Conservation (phyloP, 2,113 vertebrate genomes). For the Entelurus aequoreus region DNA sequence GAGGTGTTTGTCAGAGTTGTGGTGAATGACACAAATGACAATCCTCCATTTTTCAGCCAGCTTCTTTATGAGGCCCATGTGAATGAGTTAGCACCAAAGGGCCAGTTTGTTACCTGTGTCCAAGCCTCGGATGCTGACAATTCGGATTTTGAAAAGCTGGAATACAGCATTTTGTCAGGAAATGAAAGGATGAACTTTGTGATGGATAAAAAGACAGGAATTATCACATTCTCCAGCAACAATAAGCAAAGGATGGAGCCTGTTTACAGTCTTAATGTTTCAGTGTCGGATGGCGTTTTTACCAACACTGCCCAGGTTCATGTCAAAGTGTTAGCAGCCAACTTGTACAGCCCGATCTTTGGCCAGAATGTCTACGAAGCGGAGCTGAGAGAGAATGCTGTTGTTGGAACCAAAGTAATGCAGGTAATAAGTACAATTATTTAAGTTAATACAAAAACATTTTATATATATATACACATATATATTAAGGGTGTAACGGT, state of each 20-base stretch:
- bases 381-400: conserved; percentile 85
- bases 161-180: conserved; percentile 91
- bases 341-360: conserved; percentile 87
- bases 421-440: conserved; percentile 57
- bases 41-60: conserved; percentile 91
- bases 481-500: too few relatives aligned
- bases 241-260: conserved; percentile 87
- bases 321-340: conserved; percentile 83
- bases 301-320: conserved; percentile 94
- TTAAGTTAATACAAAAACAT: neutral
- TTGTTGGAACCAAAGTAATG: conserved; percentile 82
- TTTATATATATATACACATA: too few relatives aligned
- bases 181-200: conserved; percentile 88
- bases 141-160: conserved; percentile 82
- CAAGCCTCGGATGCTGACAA: conserved; percentile 93
- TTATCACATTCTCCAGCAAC: conserved; percentile 85
- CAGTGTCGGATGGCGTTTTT: conserved; percentile 92
- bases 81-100: conserved; percentile 87
- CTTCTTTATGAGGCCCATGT: conserved; percentile 93
- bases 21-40: conserved; percentile 92
- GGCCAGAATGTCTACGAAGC: conserved; percentile 82
- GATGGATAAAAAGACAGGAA: conserved; percentile 82
- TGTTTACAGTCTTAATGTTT: conserved; percentile 88
- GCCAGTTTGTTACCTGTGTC: conserved; percentile 93
- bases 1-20: conserved; percentile 84